phyloP scores from a whole-genome alignment of 2,888 invertebrate genomes.

The Drosophila glabriapex region DNA sequence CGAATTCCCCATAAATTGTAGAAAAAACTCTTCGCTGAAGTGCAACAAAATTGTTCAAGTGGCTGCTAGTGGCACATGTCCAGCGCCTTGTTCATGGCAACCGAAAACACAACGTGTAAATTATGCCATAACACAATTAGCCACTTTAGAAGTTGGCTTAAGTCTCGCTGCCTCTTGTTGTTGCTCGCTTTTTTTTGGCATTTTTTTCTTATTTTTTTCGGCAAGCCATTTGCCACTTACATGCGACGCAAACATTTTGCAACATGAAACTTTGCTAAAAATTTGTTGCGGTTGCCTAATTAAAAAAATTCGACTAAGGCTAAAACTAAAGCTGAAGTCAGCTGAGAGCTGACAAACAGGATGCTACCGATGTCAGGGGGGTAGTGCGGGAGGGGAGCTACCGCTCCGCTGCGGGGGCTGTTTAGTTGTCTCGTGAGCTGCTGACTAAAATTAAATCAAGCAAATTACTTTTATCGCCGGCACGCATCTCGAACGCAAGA shows the following conservation, averaged over 20 bases:
- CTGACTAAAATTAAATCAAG: slow-evolving; percentile 80
- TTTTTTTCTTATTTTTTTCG: slow-evolving; percentile 20
- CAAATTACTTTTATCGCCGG: slow-evolving; percentile 80
- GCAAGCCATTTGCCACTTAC: slow-evolving; percentile 74
- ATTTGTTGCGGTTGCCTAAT: slow-evolving; percentile 74
- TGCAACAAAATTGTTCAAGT: slow-evolving; percentile 55
- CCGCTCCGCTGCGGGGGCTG: slow-evolving; percentile 59
- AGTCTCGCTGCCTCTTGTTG: slow-evolving; percentile 33
- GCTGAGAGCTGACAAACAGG: slow-evolving; percentile 68
- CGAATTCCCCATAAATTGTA: slow-evolving; percentile 26
- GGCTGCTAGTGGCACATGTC: slow-evolving; percentile 71
- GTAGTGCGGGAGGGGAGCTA: neutral
- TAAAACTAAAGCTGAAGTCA: slow-evolving; percentile 26
- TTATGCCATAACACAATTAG: slow-evolving; percentile 80
- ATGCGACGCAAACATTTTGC: slow-evolving; percentile 71
- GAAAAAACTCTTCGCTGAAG: slow-evolving; percentile 35
- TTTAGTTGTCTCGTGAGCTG: slow-evolving; percentile 73
- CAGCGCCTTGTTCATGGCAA: slow-evolving; percentile 73
- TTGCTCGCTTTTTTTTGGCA: slow-evolving; percentile 12
- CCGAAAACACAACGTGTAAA: slow-evolving; percentile 80
- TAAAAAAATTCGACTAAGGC: slow-evolving; percentile 63
- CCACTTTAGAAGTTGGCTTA: slow-evolving; percentile 76
- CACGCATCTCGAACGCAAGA: slow-evolving; percentile 80
- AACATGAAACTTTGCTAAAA: slow-evolving; percentile 73
- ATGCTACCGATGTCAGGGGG: slow-evolving; percentile 53